These are phyloP conservation scores for Tauraco erythrolophus DNA, from an alignment of 2,113 vertebrate species.

Conservation along the genomic window DNA sequence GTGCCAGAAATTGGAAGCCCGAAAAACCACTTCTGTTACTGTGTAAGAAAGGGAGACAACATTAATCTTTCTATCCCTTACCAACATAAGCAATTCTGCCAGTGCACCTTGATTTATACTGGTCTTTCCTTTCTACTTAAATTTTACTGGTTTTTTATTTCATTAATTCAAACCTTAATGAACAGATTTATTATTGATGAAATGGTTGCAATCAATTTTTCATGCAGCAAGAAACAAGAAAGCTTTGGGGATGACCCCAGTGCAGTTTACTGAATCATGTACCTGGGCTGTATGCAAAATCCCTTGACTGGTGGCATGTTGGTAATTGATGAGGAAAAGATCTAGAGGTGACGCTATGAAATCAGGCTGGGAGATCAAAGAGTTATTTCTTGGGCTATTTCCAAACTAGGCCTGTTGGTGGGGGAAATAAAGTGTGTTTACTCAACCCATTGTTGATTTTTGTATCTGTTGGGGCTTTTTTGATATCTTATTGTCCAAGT, in stretches of 20 bases:
- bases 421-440: slow-evolving; percentile 18
- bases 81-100: slow-evolving; percentile 10
- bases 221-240: background rate
- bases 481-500: slow-evolving; percentile 32
- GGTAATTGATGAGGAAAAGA: slow-evolving; percentile 71
- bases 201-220: background rate
- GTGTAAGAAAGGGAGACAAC: background rate
- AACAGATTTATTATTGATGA: background rate
- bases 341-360: slow-evolving; percentile 67
- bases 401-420: slow-evolving; percentile 59
- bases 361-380: slow-evolving; percentile 60
- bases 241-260: background rate
- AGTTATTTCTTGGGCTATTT: slow-evolving; percentile 77
- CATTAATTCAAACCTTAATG: background rate
- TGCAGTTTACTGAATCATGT: background rate
- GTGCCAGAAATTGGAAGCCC: background rate
- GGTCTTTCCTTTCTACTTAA: background rate
- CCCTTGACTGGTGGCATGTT: background rate
- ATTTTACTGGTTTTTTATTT: background rate
- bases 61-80: background rate
- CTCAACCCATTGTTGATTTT: slow-evolving; percentile 31
- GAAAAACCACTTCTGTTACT: background rate
- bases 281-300: slow-evolving; percentile 47
- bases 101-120: background rate
- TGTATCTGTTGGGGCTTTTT: slow-evolving; percentile 27